phyloP scores from a whole-genome alignment of 2,113 vertebrate genomes.

The Lamprologus tigripictilis region DNA sequence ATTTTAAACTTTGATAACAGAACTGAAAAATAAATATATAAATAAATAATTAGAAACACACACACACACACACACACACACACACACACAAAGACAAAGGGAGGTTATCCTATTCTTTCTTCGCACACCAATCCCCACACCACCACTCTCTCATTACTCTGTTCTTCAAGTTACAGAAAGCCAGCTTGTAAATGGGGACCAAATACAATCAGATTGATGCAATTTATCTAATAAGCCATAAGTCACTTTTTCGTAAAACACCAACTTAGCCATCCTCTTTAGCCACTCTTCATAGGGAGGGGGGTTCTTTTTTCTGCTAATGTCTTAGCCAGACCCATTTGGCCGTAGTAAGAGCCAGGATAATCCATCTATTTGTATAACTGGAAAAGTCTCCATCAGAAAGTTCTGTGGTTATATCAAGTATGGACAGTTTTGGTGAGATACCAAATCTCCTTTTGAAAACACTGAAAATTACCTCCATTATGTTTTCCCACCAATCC shows the following conservation, averaged over 20 bases:
- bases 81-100: neutral
- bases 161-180: neutral
- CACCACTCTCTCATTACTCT: neutral
- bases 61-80: neutral
- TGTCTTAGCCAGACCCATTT: fast-evolving
- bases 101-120: neutral
- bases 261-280: neutral
- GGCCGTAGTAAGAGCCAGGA: fast-evolving
- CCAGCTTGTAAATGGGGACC: neutral
- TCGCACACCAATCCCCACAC: fast-evolving
- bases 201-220: neutral
- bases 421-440: neutral
- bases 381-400: neutral
- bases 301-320: fast-evolving
- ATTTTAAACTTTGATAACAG: neutral
- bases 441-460: neutral
- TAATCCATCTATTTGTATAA: neutral
- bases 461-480: neutral
- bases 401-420: neutral
- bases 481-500: neutral
- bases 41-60: fast-evolving
- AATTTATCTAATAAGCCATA: neutral
- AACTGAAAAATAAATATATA: neutral
- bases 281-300: neutral
- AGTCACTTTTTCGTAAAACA: neutral